phyloP scores from a whole-genome alignment of 2,888 invertebrate species.

The Orchesellides sinensis region DNA sequence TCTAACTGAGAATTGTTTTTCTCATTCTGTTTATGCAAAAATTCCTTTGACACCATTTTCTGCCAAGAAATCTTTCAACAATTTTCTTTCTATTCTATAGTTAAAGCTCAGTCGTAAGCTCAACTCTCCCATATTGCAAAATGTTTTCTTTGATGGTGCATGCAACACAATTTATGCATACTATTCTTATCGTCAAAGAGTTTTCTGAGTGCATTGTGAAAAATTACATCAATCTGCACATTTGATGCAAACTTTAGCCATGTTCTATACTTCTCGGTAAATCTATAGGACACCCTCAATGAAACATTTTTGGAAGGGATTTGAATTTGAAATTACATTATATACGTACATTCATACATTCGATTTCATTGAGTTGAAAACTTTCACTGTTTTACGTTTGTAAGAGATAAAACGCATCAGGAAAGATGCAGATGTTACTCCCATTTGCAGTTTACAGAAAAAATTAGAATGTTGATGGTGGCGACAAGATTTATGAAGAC shows the following conservation, averaged over 20 bases:
- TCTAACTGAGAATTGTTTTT: not conserved
- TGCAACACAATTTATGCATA: not conserved
- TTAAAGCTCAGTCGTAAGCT: not conserved
- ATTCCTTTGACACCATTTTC: no score
- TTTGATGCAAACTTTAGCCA: no score
- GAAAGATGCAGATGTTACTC: slow-evolving; percentile 1
- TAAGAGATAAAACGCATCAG: no score
- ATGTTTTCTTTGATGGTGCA: not conserved
- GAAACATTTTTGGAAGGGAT: no score
- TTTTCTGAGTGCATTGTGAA: not conserved
- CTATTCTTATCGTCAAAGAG: no score
- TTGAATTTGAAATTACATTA: no score
- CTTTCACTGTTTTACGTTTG: no score
- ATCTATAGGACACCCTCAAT: no score
- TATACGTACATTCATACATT: no score
- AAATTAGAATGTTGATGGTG: slow-evolving; percentile 37
- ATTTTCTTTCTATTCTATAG: not conserved
- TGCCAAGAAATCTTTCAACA: slow-evolving; percentile 16
- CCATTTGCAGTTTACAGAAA: not conserved
- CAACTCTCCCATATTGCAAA: not conserved
- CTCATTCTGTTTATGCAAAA: not conserved
- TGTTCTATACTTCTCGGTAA: no score
- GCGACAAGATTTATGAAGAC: slow-evolving; percentile 55
- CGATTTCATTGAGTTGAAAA: no score
- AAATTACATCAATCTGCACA: slow-evolving; percentile 2